These are phyloP conservation scores for Parauchenoglanis ngamensis DNA, from an alignment of 2,797 vertebrate species.

Conservation along the genomic window DNA sequence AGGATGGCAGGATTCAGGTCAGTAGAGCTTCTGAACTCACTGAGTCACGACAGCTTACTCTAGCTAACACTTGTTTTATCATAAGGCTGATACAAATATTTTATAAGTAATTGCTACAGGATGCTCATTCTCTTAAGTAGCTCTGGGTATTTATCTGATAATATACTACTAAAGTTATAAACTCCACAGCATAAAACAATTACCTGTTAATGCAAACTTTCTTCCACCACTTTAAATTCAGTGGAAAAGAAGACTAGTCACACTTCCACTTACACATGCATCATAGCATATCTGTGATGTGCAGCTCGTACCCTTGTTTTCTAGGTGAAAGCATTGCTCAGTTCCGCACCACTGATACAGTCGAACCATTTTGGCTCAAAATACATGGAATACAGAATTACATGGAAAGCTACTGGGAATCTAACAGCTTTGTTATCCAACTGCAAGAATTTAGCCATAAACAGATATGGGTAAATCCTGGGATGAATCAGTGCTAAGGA, in stretches of 20 bases:
- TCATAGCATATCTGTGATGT: background rate
- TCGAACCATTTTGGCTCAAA: background rate
- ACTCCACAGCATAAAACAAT: background rate
- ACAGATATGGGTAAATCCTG: background rate
- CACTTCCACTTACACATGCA: background rate
- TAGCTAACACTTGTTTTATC: background rate
- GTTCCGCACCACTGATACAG: background rate
- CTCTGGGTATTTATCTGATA: background rate
- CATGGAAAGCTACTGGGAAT: background rate
- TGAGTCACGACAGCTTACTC: background rate
- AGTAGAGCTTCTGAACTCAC: slow-evolving; percentile 62
- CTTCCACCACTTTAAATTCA: background rate
- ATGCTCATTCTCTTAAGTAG: background rate
- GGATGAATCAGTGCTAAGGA: background rate
- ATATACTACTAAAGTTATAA: background rate
- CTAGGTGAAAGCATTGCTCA: background rate
- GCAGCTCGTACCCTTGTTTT: background rate
- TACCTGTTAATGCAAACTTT: background rate
- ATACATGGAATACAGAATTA: background rate
- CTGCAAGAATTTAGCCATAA: background rate
- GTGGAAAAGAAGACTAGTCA: background rate
- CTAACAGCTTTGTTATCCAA: background rate
- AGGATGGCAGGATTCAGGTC: slow-evolving; percentile 92
- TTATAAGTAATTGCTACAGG: background rate
- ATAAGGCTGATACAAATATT: background rate